Evolutionary conservation across 2,113 vertebrate genomes (phyloP), one percentile per base, ranked within the genome.

Genomic region (Gopherus flavomarginatus): DNA sequence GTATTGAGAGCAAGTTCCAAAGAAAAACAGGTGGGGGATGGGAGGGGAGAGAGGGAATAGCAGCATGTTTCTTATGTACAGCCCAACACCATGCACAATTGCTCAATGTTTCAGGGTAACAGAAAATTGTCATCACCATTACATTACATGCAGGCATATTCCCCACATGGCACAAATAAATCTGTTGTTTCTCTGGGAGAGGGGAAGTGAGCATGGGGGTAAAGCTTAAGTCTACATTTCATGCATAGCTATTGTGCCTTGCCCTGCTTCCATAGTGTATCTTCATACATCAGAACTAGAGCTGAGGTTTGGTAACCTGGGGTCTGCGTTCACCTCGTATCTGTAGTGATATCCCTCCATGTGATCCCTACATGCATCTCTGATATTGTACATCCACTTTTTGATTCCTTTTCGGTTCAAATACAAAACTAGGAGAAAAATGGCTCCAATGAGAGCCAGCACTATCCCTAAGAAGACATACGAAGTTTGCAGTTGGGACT

Each of bases 261-360:
- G 91, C 94, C 65, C 88, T 27, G 27, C 65, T 35, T 69, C 77
- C 0, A 0, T 0, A 5, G 11, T 19, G 2, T 57, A 85, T 91
- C 1, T 97, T 99, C 98, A 99, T 96, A 99, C 99, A 62, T 99
- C 99, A 0, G 99, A 99, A 96, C 99, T 99, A 96, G 99, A 99
- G 97, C 99, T 99, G 95, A 99, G 98, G 98, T 99, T 99, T 97
- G 99, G 99, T 95, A 99, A 96, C 85, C 99, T 98, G 42, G 99
- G 99, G 97, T 99, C 99, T 13, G 99, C 98, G 85, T 99, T 99
- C 94, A 99, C 99, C 98, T 99, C 99, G 0, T 99, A 99, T 97
- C 99, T 98, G 98, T 99, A 99, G 97, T 99, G 99, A 97, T 99
- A 99, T 12, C 99, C 99, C 96, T 99, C 99, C 99, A 99, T 99